phyloP scores from a whole-genome alignment of 64 coral and sea anemone species.

The Stylophora pistillata region DNA sequence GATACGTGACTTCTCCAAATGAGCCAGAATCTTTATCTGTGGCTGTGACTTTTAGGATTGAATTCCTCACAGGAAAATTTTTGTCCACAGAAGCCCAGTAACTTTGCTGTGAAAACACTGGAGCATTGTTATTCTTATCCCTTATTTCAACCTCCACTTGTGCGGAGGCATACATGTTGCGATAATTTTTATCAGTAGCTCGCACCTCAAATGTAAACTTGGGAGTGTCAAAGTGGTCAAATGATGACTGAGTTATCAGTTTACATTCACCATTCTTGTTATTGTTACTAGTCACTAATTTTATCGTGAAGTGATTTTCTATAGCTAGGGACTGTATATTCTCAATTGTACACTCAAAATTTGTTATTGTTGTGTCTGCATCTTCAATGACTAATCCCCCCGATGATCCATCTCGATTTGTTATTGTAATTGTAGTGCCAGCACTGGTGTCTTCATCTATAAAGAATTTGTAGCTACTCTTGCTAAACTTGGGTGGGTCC shows the following conservation, averaged over 20 bases:
- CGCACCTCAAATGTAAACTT: slow-evolving; percentile 73
- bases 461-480: not conserved
- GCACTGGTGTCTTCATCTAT: not conserved
- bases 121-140: slow-evolving; percentile 64
- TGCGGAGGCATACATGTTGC: slow-evolving; percentile 79
- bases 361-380: slow-evolving; percentile 4
- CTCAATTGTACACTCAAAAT: slow-evolving; percentile 60
- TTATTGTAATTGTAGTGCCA: slow-evolving; percentile 13
- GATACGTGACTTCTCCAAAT: slow-evolving; percentile 55
- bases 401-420: not conserved
- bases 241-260: slow-evolving; percentile 2
- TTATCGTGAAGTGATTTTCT: slow-evolving; percentile 28
- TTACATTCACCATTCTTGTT: slow-evolving; percentile 7
- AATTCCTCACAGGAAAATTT: slow-evolving; percentile 28
- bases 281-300: not conserved
- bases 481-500: slow-evolving; percentile 40
- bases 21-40: slow-evolving; percentile 58
- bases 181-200: slow-evolving; percentile 71
- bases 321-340: slow-evolving; percentile 14
- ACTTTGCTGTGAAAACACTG: slow-evolving; percentile 55
- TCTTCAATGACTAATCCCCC: slow-evolving; percentile 34
- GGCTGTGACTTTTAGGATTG: slow-evolving; percentile 51
- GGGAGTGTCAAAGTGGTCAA: slow-evolving; percentile 20
- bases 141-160: slow-evolving; percentile 37
- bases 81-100: slow-evolving; percentile 75